Evolutionary conservation across 2,113 vertebrate genomes (phyloP), one percentile per base, ranked within the genome.

Genomic region (Phyllostomus hastatus): DNA sequence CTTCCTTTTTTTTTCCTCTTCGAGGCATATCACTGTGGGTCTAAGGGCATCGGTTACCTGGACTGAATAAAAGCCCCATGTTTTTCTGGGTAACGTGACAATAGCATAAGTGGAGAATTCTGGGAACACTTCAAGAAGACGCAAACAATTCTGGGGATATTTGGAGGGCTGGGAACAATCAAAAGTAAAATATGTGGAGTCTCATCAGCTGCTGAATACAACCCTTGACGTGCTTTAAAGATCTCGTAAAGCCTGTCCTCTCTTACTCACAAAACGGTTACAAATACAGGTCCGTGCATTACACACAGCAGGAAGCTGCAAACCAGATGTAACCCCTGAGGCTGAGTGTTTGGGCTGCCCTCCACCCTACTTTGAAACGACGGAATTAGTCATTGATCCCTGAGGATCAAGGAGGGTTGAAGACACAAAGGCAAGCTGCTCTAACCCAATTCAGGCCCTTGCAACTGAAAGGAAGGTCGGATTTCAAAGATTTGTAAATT

Each of bases 381-480:
- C 24, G 4, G 57, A 85, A 54, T 96, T 91, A 86, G 87, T 95
- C 82, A 81, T 66, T 79, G 69, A 80, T 94, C 86, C 61, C 80
- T 54, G 79, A 94, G 88, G 88, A 80, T 50, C n/a, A 12, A 67
- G 66, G 64, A 73, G 52, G 33, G 46, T 15, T 46, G 28, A 92
- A 88, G 94, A 82, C 5, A 1, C 61, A 92, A 76, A 83, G 19
- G 3, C 81, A 85, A 78, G 26, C 46, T 73, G 61, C 52, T 82
- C 26, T 75, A 64, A 67, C 50, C 14, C 66, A 88, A 16, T 38
- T 43, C 20, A 70, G 82, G 17, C 43, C 91, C 91, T 96, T 94
- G 64, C 84, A 87, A 94, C n/a, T 28, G 76, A 96, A 88, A 94
- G 20, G 67, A 82, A 84, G 86, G 95, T 96, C 95, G 64, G 76